Conservation (phyloP, 2,888 invertebrate genomes). For the Hyposoter dolosus region DNA sequence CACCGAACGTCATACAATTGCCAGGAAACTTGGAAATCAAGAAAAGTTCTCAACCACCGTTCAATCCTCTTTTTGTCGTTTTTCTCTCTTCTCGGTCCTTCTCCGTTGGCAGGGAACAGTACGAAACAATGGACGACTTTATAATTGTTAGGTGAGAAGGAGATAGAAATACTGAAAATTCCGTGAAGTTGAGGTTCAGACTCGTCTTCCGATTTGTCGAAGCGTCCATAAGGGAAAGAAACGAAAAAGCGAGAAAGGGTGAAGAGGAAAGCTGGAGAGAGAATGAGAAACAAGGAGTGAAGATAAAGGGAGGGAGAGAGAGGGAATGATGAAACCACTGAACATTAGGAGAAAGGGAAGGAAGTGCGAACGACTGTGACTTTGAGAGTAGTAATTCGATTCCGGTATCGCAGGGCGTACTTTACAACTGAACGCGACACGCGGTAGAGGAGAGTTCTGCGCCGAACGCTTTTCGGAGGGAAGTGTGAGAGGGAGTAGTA, state of each 20-base stretch:
- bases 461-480: constrained; percentile 13
- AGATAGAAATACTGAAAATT: constrained; percentile 50
- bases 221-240: constrained; percentile 11
- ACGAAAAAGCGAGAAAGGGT: constrained; percentile 35
- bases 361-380: constrained; percentile 56
- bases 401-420: constrained; percentile 60
- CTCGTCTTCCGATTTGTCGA: constrained; percentile 62
- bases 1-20: constrained; percentile 32
- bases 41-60: constrained; percentile 35
- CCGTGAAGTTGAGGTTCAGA: constrained; percentile 54
- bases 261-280: constrained; percentile 22
- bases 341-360: constrained; percentile 40
- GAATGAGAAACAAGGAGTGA: constrained; percentile 1
- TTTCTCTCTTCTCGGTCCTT: neutral
- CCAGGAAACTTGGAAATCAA: constrained; percentile 57
- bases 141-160: constrained; percentile 65
- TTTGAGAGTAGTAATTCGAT: constrained; percentile 62
- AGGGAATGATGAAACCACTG: constrained; percentile 16
- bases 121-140: constrained; percentile 65
- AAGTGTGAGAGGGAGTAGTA: constrained; percentile 62
- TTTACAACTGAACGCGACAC: constrained; percentile 53
- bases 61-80: constrained; percentile 19
- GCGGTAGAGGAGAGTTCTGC: constrained; percentile 34
- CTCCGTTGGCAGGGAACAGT: neutral
- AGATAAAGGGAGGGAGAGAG: constrained; percentile 16